Evolutionary conservation across 2,888 invertebrate species (phyloP), one percentile per base, ranked within the genome.

Genomic region (Odiellus spinosus): DNA sequence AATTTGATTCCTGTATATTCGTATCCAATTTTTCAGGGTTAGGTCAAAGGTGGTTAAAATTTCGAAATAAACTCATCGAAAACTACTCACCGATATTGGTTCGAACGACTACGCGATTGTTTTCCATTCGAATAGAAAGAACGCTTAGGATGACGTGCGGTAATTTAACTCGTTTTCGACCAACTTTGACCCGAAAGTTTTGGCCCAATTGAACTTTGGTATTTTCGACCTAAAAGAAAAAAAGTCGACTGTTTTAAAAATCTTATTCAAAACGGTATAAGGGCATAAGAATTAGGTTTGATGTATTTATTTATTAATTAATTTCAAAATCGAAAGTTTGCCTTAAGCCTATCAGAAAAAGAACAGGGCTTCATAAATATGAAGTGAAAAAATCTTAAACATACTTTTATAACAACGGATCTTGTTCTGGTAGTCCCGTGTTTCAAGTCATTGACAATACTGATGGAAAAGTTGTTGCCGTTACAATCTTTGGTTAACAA

Each of bases 381-480:
- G n/a, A n/a, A n/a, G n/a, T n/a, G n/a, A n/a, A n/a, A n/a, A n/a
- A 3, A 3, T 21, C 56, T 53, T 51, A 71, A 78, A 64, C 81
- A 81, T 2, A 86, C 69, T 3, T 83, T 80, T 14, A 91, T 81
- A 26, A 87, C 82, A 63, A 87, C 82, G 1, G 90, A 87, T 81
- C 87, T 85, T 49, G 78, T 77, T 55, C 77, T 76, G 12, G 82
- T 80, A 4, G 26, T 26, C 8, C 26, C 26, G 45, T 76, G 75
- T 53, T 83, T 73, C 1, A 82, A 85, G 61, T 85, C 85, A 63
- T 91, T 93, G 35, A 87, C 56, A 14, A 66, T 64, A 42, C 63
- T 60, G 53, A 93, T 80, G 8, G 85, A 81, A 64, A 91, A 91
- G 10, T 78, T 76, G 56, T 62, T 61, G 26, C 57, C 58, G 19